Percentiles rank a stretch among this genome's conserved stretches.
phyloP scores from a whole-genome alignment of 2,113 vertebrate genomes.

The Connochaetes taurinus region DNA sequence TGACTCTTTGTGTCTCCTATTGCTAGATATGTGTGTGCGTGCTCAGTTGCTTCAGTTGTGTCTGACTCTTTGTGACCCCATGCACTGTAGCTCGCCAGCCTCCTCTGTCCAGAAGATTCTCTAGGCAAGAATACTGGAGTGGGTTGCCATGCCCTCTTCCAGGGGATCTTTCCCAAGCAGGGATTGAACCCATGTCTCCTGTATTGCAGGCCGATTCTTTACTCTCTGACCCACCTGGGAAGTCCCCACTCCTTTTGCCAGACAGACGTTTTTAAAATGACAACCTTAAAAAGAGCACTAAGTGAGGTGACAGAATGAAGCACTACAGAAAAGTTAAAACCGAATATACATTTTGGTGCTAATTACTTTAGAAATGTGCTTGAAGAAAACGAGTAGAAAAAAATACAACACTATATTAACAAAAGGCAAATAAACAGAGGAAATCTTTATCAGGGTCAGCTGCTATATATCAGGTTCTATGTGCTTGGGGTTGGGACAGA shows the following conservation, averaged over 20 bases:
- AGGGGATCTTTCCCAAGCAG: neutral
- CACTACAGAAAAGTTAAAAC: neutral
- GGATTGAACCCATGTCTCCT: neutral
- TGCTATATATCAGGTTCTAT: neutral
- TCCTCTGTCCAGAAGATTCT: neutral
- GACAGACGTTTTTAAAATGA: neutral
- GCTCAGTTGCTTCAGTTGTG: neutral
- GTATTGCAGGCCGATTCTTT: neutral
- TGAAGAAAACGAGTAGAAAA: neutral
- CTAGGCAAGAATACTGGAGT: neutral
- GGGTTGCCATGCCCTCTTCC: neutral
- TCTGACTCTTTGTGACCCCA: neutral
- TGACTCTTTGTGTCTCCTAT: neutral
- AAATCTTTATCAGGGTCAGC: neutral
- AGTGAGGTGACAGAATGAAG: neutral
- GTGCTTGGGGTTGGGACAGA: neutral
- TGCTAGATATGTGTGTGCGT: accelerated
- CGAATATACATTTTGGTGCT: neutral
- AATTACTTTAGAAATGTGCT: neutral
- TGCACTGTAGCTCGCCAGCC: neutral
- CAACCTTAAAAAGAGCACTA: neutral
- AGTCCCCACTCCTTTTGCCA: neutral
- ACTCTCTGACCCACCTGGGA: neutral
- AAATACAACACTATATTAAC: neutral
- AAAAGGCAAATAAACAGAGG: neutral